Percentiles rank a stretch among this genome's conserved stretches.
Evolutionary conservation across 2,113 vertebrate genomes (phyloP).

Genomic region (Penelope pileata): DNA sequence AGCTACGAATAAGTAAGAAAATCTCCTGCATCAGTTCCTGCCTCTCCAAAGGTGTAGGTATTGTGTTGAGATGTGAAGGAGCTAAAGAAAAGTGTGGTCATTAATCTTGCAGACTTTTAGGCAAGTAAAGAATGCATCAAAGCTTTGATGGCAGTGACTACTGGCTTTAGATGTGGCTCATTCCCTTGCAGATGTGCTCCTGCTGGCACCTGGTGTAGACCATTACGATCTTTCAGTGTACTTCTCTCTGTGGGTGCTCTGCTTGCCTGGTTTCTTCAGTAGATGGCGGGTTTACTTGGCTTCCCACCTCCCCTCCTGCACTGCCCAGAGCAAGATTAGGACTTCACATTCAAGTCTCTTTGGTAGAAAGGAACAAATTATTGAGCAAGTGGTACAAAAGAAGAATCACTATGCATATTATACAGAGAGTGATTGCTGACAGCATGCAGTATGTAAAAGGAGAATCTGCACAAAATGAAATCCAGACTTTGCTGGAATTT

Average conservation of each 20-base stretch:
- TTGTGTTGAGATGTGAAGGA: background rate
- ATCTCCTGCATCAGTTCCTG: background rate
- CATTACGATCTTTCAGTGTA: accelerated
- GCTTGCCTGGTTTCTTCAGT: background rate
- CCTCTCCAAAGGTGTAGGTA: background rate
- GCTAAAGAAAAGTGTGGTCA: background rate
- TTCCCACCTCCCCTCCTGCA: background rate
- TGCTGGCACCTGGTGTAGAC: background rate
- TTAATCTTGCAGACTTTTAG: background rate
- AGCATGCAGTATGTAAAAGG: slow-evolving; percentile 56
- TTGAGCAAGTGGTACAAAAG: slow-evolving; percentile 68
- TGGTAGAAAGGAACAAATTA: slow-evolving; percentile 47
- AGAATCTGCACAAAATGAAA: slow-evolving; percentile 57
- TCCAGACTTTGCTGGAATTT: slow-evolving; percentile 59
- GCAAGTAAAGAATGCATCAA: background rate
- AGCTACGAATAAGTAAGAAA: background rate
- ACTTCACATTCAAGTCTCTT: background rate
- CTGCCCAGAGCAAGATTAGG: background rate
- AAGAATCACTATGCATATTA: slow-evolving; percentile 57
- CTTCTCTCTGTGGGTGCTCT: background rate
- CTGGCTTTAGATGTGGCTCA: background rate
- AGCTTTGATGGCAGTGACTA: background rate
- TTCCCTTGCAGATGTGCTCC: background rate
- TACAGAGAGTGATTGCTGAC: slow-evolving; percentile 61
- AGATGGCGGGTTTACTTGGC: background rate